Conservation (phyloP, 2,113 vertebrate species). For the Taurulus bubalis region DNA sequence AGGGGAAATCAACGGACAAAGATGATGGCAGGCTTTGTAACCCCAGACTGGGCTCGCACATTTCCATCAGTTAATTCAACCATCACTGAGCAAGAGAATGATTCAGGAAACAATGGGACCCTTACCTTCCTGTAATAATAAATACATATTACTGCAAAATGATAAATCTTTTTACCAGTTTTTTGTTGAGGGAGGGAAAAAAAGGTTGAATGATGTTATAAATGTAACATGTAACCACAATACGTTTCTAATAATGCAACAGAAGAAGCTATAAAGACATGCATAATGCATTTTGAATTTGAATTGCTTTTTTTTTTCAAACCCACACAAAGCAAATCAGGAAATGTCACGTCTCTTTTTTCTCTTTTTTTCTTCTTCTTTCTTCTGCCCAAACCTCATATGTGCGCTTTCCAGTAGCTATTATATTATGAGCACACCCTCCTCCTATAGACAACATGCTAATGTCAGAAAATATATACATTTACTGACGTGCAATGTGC, state of each 20-base stretch:
- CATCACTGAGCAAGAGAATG: conserved; percentile 17
- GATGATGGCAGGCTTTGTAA: conserved; percentile 28
- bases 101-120: neutral
- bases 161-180: neutral
- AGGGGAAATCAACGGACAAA: neutral
- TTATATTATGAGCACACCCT: conserved; percentile 9
- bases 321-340: conserved; percentile 1
- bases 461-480: conserved; percentile 43
- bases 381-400: conserved; percentile 5
- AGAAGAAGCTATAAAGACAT: neutral
- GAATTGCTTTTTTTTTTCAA: neutral
- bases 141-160: neutral
- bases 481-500: conserved; percentile 56
- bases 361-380: neutral
- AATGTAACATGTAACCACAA: neutral
- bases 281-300: conserved; percentile 2
- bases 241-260: neutral
- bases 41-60: neutral
- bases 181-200: neutral
- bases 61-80: conserved; percentile 24
- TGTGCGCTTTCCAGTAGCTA: neutral
- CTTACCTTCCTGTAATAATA: neutral
- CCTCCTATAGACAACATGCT: conserved; percentile 14
- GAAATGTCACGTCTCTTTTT: conserved; percentile 21
- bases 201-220: neutral